These are phyloP conservation scores for Campylomormyrus tamandua DNA, from an alignment of 2,113 vertebrate genomes.

Conservation along the genomic window DNA sequence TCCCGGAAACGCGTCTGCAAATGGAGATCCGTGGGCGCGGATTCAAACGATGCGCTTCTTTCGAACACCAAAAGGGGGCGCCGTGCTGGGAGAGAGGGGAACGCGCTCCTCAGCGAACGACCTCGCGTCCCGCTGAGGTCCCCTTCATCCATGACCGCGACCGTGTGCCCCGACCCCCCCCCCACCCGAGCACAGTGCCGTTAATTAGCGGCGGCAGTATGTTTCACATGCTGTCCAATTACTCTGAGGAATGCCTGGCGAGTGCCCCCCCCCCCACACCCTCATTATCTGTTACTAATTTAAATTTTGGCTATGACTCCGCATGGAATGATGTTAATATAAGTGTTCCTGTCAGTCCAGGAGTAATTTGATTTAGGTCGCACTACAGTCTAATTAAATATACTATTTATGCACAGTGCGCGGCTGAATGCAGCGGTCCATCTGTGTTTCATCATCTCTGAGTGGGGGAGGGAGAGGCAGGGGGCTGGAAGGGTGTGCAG, in stretches of 20 bases:
- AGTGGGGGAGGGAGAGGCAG: slow-evolving; percentile 33
- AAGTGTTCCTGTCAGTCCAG: slow-evolving; percentile 77
- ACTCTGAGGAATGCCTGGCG: slow-evolving; percentile 59
- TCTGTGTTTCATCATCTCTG: slow-evolving; percentile 66
- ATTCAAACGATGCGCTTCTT: neutral
- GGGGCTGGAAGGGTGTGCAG: neutral
- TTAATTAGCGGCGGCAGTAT: slow-evolving; percentile 67
- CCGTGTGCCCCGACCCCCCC: slow-evolving; percentile 29
- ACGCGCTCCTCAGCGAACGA: neutral
- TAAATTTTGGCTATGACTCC: slow-evolving; percentile 73
- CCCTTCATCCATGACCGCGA: slow-evolving; percentile 13
- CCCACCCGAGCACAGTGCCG: slow-evolving; percentile 56
- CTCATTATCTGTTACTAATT: slow-evolving; percentile 83
- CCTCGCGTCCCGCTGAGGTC: neutral
- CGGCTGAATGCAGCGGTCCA: slow-evolving; percentile 65
- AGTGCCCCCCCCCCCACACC: slow-evolving; percentile 64
- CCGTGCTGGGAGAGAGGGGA: neutral
- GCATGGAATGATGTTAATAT: slow-evolving; percentile 71
- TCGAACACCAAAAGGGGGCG: neutral
- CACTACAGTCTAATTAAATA: slow-evolving; percentile 76
- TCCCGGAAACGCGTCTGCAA: neutral
- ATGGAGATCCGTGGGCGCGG: neutral
- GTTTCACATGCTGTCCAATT: slow-evolving; percentile 69
- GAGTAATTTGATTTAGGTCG: slow-evolving; percentile 77
- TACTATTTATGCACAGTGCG: slow-evolving; percentile 68